Base-by-base conservation (phyloP, 2,888 invertebrate species). In the Reticulitermes lucifugus region DNA sequence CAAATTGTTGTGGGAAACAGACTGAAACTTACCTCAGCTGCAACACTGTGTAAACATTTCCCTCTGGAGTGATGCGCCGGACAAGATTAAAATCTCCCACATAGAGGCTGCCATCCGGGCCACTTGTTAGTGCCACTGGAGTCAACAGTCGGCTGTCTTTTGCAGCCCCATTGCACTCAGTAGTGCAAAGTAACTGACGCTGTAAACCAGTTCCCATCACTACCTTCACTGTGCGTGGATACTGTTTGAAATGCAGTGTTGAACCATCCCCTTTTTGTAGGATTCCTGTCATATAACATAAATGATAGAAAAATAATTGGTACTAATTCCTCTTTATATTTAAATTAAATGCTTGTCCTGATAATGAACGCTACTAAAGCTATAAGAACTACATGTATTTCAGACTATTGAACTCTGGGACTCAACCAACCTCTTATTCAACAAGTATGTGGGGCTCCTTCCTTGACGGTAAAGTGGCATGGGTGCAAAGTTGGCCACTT, bases 211-310 rank as follows among this genome's bases (percentile, higher is more conserved):
- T 97, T 25, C 98, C 98, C 96, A 98, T 96, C 0, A 97, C 95
- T 77, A 98, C 97, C 91, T 96, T 95, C 10, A 99, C 96, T 77
- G 96, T 98, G 88, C 97, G 93, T 77, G 97, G 97, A 89, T 98
- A 97, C 89, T 97, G 96, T 89, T 97, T 98, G 91, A 99, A 94
- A 91, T 99, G 98, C 60, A 99, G 93, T 75, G 98, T 96, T 3
- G 98, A 97, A 84, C 99, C 99, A 90, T 99, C 98, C 70, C 99
- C 99, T 90, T 98, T 98, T 91, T 99, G 99, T 77, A 99, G 92
- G 87, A 99, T 98, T 41, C 98, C 93, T 93, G 88, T 25, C 88
- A 73, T 77, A 65, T 25, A 65, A 65, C 9, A n/a, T 1, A 22
- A 60, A n/a, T 21, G 12, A 60, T 60, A 60, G 14, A 55, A 18